Evolutionary conservation across 2,797 vertebrate genomes (phyloP).

Genomic region (Sebastes minor): DNA sequence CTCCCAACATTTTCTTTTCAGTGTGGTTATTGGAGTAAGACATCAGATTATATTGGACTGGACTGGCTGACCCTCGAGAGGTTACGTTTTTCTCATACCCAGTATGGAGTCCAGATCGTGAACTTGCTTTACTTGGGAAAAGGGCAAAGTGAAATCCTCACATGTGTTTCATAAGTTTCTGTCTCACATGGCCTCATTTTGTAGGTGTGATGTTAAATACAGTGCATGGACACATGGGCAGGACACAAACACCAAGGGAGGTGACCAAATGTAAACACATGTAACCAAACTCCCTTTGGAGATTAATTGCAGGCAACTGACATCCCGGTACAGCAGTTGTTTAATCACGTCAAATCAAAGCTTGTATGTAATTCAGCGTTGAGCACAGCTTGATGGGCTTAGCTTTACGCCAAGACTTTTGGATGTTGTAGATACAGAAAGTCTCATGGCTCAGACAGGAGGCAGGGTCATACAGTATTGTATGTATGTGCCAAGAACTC

Average conservation of each 20-base stretch:
- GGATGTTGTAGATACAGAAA: not conserved
- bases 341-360: conserved; percentile 42
- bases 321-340: conserved; percentile 10
- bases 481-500: conserved; percentile 42
- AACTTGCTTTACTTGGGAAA: conserved; percentile 52
- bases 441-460: conserved; percentile 32
- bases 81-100: conserved; percentile 64
- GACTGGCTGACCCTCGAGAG: conserved; percentile 68
- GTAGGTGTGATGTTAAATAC: conserved; percentile 68
- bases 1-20: conserved; percentile 49
- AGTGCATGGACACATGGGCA: conserved; percentile 11
- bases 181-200: conserved; percentile 65
- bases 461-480: conserved; percentile 1
- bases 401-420: not conserved
- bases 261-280: conserved; percentile 37
- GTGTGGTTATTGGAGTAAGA: conserved; percentile 54
- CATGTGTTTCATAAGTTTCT: conserved; percentile 71
- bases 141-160: conserved; percentile 51
- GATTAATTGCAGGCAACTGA: conserved; percentile 6
- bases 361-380: not conserved
- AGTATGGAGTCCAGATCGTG: conserved; percentile 31
- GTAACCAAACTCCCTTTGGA: conserved; percentile 25
- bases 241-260: conserved; percentile 36
- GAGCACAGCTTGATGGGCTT: not conserved
- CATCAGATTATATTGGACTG: conserved; percentile 63